Conservation (phyloP, 2,113 vertebrate species). For the Oriolus oriolus region DNA sequence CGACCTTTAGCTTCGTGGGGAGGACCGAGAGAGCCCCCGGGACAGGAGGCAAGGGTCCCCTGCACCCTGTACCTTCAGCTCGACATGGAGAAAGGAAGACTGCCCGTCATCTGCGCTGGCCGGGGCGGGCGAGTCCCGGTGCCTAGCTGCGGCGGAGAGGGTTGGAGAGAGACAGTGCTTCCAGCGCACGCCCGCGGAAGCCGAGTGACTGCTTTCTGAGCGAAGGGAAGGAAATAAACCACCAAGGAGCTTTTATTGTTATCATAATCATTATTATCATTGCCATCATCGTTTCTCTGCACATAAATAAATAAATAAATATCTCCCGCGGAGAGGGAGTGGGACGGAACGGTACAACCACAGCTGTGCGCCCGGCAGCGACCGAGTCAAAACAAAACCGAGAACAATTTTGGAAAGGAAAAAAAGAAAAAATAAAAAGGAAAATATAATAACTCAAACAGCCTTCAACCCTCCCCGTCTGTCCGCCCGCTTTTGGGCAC, state of each 20-base stretch:
- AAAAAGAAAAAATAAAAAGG: neutral
- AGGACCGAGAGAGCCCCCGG: neutral
- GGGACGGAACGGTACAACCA: neutral
- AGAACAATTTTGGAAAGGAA: neutral
- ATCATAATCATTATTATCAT: neutral
- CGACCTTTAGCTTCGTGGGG: neutral
- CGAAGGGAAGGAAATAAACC: neutral
- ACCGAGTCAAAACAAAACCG: neutral
- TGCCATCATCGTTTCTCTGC: constrained; percentile 65
- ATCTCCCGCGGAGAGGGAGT: constrained; percentile 65
- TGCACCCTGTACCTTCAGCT: neutral
- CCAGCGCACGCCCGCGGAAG: neutral
- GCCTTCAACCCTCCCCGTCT: neutral
- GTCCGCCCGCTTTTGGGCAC: neutral
- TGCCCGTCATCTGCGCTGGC: no score
- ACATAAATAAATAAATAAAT: constrained; percentile 99
- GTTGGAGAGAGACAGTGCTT: neutral
- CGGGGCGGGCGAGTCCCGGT: neutral
- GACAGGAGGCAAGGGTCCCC: neutral
- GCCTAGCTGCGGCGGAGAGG: neutral
- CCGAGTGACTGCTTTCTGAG: neutral
- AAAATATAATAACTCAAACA: neutral
- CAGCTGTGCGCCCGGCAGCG: neutral
- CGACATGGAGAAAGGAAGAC: neutral
- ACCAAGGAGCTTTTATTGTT: constrained; percentile 53